Base-by-base conservation (phyloP, 1,140 invertebrate species). In the Meloidogyne floridensis region DNA sequence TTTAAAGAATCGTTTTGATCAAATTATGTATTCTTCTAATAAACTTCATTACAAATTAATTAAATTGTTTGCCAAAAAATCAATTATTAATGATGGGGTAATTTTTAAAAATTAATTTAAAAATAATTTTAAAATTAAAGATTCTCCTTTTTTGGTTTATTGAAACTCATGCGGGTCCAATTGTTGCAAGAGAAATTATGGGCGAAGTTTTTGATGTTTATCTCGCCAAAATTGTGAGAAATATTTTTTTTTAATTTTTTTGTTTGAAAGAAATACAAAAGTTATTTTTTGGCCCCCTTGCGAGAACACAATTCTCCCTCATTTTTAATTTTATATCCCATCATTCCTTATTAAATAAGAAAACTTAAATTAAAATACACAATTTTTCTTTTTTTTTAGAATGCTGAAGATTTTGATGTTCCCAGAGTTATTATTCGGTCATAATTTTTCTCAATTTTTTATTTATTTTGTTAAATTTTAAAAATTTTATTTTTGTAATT, bases 141-240 rank as follows among this genome's bases (percentile, higher is more conserved):
- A 70, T 79, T 73, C 13, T 83, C 15, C 56, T 87, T 5, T 74
- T 87, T 54, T 69, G 80, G 42, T 87, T 87, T 80, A 87, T 87
- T 72, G 86, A 87, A 69, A 74, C 72, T 18, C 86, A 87, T 72
- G 82, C 86, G 1, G 86, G 86, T 20, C 77, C 86, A 18, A 86
- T 87, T 74, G 84, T 87, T 32, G 85, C 86, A 43, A 80, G 83
- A 20, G 86, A 87, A 56, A 53, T 87, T 9, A 76, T 73, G 71
- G 59, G 43, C 18, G 54, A 65, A 8, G 32, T 87, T 15, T 87
- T 86, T 80, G 18, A 80, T 7, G 82, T 81, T 43, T 87, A 80
- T 47, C 72, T 65, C n/a, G n/a, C 59, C n/a, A 65, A 65, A 65
- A 65, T 65, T n/a, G 59, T 65, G n/a, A 65, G 59, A n/a, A 65